Conservation (phyloP, 2,113 vertebrate genomes). For the Tupaia chinensis region DNA sequence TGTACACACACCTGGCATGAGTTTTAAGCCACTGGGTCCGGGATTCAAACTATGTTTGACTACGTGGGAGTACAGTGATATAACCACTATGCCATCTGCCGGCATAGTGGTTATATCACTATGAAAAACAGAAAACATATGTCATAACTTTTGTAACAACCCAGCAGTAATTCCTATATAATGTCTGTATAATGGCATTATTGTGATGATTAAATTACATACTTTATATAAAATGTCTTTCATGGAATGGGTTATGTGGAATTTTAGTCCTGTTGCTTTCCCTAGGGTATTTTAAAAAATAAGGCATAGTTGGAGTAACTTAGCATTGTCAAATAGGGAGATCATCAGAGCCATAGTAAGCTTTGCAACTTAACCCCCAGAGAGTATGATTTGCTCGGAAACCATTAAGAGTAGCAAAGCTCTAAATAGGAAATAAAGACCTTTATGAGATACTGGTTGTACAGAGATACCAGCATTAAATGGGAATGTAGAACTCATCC, state of each 20-base stretch:
- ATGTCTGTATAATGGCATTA: background rate
- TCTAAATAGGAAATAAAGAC: background rate
- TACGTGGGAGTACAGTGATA: too few relatives aligned
- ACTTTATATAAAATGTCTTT: slow-evolving; percentile 42
- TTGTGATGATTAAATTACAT: slow-evolving; percentile 40
- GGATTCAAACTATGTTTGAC: too few relatives aligned
- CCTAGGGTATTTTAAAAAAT: background rate
- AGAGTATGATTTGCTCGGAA: background rate
- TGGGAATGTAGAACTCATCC: background rate
- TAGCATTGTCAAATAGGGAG: slow-evolving; percentile 37
- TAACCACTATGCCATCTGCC: too few relatives aligned
- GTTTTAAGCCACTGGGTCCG: too few relatives aligned
- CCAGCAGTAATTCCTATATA: background rate
- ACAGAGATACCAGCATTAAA: background rate
- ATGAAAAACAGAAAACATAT: too few relatives aligned
- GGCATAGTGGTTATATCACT: too few relatives aligned
- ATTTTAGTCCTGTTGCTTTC: slow-evolving; percentile 52
- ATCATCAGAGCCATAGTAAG: background rate
- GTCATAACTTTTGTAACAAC: too few relatives aligned
- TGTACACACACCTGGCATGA: too few relatives aligned
- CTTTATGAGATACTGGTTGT: background rate
- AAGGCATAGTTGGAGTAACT: slow-evolving; percentile 34
- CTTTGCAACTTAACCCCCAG: slow-evolving; percentile 1
- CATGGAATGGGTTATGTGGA: background rate
- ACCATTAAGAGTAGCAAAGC: background rate